phyloP scores from a whole-genome alignment of 1,140 invertebrate genomes.

The Charaxes varanes region DNA sequence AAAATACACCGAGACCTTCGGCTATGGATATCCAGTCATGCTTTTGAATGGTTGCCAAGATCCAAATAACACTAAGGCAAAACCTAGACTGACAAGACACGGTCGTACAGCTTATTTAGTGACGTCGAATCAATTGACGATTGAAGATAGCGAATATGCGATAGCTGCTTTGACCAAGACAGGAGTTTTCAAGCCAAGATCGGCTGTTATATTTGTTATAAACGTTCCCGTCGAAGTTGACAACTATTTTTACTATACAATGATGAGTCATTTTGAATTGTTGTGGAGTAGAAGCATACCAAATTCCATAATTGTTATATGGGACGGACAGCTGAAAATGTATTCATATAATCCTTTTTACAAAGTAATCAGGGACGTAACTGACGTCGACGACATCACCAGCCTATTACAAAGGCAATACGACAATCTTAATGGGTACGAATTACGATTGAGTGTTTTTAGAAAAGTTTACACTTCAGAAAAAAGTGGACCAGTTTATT shows the following conservation, averaged over 20 bases:
- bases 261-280: constrained; percentile 49
- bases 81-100: constrained; percentile 50
- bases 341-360: constrained; percentile 56
- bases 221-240: constrained; percentile 41
- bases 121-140: constrained; percentile 41
- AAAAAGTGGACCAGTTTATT: constrained; percentile 39
- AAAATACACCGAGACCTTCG: constrained; percentile 54
- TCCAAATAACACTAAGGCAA: constrained; percentile 38
- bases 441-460: constrained; percentile 52
- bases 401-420: constrained; percentile 36
- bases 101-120: constrained; percentile 58
- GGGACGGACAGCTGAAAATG: constrained; percentile 36
- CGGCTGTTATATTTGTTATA: constrained; percentile 54
- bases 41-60: constrained; percentile 52
- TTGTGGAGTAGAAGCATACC: constrained; percentile 51
- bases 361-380: constrained; percentile 48
- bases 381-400: constrained; percentile 34
- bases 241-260: constrained; percentile 44
- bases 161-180: constrained; percentile 48
- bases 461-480: constrained; percentile 44
- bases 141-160: constrained; percentile 42
- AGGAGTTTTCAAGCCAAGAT: constrained; percentile 61
- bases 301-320: constrained; percentile 54
- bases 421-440: constrained; percentile 43
- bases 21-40: constrained; percentile 52